These are phyloP conservation scores for Drosophila trapezifrons DNA, from an alignment of 1,140 invertebrate genomes.

Conservation along the genomic window DNA sequence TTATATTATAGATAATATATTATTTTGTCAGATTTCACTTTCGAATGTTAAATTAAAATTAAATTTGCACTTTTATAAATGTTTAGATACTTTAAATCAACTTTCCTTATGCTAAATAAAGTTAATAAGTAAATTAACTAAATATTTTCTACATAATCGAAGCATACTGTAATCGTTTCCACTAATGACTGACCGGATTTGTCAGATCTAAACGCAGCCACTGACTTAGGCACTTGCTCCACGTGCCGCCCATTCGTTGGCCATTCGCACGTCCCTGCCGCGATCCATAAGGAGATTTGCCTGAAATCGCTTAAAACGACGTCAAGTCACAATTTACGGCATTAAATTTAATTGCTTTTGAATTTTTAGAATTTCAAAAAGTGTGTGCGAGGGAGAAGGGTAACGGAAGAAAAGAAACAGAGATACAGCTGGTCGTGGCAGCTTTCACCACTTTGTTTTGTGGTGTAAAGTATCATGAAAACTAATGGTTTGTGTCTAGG, in stretches of 20 bases:
- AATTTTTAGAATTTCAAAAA: slow-evolving; percentile 11
- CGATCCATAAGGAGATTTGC: slow-evolving; percentile 26
- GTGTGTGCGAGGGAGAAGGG: slow-evolving; percentile 3
- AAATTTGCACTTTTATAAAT: too few relatives aligned
- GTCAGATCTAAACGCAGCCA: slow-evolving; percentile 3
- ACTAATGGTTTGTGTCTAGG: slow-evolving; percentile 13
- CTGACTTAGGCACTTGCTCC: slow-evolving; percentile 8
- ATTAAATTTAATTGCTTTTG: slow-evolving; percentile 26
- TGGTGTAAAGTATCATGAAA: slow-evolving; percentile 6
- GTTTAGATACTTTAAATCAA: too few relatives aligned
- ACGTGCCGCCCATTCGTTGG: slow-evolving; percentile 35
- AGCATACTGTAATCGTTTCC: not conserved
- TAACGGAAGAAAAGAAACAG: not conserved
- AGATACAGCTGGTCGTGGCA: not conserved
- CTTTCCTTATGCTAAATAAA: too few relatives aligned
- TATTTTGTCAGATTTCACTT: too few relatives aligned
- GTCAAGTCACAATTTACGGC: slow-evolving; percentile 21
- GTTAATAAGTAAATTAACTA: too few relatives aligned
- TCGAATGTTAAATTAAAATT: too few relatives aligned
- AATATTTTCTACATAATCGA: not conserved
- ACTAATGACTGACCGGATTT: slow-evolving; percentile 17
- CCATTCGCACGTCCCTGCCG: slow-evolving; percentile 35
- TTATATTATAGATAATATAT: too few relatives aligned
- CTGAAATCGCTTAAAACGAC: slow-evolving; percentile 7
- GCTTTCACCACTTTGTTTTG: slow-evolving; percentile 4